Evolutionary conservation across 2,888 invertebrate genomes (phyloP).

Genomic region (Perdita meconis): DNA sequence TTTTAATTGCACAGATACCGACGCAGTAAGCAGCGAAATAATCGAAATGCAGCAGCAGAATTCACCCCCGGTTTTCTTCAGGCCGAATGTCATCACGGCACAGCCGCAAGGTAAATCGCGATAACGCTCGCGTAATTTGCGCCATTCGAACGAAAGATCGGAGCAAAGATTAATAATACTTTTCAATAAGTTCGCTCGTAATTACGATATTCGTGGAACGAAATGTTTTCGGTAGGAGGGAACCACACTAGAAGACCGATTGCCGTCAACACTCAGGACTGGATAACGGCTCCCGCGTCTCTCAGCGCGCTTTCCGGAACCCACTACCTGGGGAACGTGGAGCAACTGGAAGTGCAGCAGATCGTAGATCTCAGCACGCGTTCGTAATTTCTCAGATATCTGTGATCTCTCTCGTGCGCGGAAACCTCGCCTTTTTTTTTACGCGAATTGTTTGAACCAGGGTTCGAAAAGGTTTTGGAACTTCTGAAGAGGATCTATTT

Average conservation of each 20-base stretch:
- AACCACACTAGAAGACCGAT: slow-evolving; percentile 80
- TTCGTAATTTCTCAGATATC: slow-evolving; percentile 82
- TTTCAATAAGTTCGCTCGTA: no score
- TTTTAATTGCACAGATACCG: slow-evolving; percentile 30
- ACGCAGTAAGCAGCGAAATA: not conserved
- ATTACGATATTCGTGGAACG: not conserved
- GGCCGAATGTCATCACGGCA: slow-evolving; percentile 63
- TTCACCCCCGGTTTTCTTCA: slow-evolving; percentile 54
- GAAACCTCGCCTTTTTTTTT: no score
- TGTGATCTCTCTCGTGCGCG: not conserved
- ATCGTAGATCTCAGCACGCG: slow-evolving; percentile 91
- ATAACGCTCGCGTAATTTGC: not conserved
- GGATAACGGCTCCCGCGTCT: slow-evolving; percentile 86
- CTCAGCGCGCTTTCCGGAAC: slow-evolving; percentile 89
- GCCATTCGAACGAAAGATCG: no score
- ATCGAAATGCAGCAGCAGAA: slow-evolving; percentile 47
- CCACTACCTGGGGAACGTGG: slow-evolving; percentile 89
- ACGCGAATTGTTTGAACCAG: no score
- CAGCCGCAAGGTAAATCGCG: slow-evolving; percentile 66
- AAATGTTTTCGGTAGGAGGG: slow-evolving; percentile 16
- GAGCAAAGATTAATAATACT: no score
- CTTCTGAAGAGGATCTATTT: no score
- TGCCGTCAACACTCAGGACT: slow-evolving; percentile 87
- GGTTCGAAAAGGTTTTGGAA: no score
- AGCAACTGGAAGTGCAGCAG: slow-evolving; percentile 90